Percentiles rank a stretch among this genome's conserved stretches.
Evolutionary conservation across 2,888 invertebrate species (phyloP).

Genomic region (Ferrisia virgata): DNA sequence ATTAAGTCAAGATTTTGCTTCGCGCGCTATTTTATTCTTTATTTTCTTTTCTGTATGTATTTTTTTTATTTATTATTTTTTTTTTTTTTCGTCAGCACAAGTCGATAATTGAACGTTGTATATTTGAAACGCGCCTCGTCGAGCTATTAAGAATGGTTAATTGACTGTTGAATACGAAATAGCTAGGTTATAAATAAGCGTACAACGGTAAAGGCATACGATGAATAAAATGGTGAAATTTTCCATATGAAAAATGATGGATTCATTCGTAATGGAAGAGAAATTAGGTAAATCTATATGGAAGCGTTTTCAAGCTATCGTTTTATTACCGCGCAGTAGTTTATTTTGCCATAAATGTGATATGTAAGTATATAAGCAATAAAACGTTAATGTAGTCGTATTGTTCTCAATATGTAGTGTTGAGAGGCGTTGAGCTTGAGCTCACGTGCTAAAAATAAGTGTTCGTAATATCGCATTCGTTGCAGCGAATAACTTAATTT

Average conservation of each 20-base stretch:
- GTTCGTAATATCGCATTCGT: no score
- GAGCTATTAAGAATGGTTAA: background rate
- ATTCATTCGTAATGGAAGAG: background rate
- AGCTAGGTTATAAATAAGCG: no score
- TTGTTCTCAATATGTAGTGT: no score
- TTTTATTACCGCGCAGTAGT: background rate
- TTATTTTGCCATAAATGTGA: background rate
- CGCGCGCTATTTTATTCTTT: background rate
- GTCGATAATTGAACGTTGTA: background rate
- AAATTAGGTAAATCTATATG: background rate
- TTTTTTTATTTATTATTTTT: no score
- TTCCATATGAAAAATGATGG: background rate
- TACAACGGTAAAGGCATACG: background rate
- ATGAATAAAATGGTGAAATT: background rate
- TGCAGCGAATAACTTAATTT: no score
- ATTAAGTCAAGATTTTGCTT: background rate
- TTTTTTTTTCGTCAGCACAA: background rate
- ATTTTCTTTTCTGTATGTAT: background rate
- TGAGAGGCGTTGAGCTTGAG: no score
- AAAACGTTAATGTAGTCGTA: background rate
- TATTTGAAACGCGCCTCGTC: background rate
- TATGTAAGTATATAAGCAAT: background rate
- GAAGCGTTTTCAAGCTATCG: background rate
- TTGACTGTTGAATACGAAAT: background rate
- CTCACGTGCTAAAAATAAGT: no score